Conservation (phyloP, 1,140 invertebrate species). For the Panulirus ornatus region DNA sequence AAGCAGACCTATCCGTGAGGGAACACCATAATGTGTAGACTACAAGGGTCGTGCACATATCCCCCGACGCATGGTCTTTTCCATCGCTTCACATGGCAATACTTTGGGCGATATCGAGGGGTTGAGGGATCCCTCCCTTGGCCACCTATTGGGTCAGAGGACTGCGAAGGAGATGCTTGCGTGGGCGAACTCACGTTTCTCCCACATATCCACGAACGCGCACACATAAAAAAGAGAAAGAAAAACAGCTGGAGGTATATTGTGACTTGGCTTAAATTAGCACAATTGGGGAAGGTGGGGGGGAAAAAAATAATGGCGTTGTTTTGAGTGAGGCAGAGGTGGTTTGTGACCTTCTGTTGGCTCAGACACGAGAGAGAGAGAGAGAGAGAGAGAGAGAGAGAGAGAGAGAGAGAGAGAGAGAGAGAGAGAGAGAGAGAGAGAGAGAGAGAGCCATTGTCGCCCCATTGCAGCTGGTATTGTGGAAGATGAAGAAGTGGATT, state of each 20-base stretch:
- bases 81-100: background rate
- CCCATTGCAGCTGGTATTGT: background rate
- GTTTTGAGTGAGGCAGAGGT: background rate
- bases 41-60: too few species aligned
- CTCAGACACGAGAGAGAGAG: too few species aligned
- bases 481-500: background rate
- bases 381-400: constrained; percentile 40
- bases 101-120: background rate
- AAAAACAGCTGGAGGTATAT: too few species aligned
- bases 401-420: constrained; percentile 49
- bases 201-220: background rate
- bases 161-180: background rate
- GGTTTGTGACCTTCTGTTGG: background rate
- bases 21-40: too few species aligned
- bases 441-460: too few species aligned
- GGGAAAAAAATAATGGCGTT: background rate
- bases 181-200: background rate
- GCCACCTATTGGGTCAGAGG: background rate
- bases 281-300: background rate
- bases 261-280: background rate
- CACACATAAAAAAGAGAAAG: too few species aligned
- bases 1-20: too few species aligned
- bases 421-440: constrained; percentile 31
- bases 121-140: background rate
- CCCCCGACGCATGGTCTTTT: background rate